These are phyloP conservation scores for Siderastrea radians DNA, from an alignment of 92 coral and sea anemone species.

Conservation along the genomic window DNA sequence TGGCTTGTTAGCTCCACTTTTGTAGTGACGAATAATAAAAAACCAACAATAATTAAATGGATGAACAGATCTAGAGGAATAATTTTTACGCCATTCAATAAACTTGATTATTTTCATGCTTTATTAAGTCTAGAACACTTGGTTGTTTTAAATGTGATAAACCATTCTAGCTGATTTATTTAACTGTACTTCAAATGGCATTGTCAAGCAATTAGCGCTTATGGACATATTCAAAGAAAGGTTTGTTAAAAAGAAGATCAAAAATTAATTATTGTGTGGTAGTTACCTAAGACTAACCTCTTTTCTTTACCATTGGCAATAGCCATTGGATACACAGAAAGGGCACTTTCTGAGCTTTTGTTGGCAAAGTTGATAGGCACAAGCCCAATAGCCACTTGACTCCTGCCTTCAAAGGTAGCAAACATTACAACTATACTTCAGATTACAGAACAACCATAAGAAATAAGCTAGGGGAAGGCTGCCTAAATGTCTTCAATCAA, in stretches of 20 bases:
- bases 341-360: conserved; percentile 50
- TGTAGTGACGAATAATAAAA: no score
- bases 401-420: not conserved
- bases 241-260: not conserved
- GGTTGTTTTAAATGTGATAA: no score
- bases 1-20: not conserved
- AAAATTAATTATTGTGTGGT: not conserved
- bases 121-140: not conserved
- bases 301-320: conserved; percentile 52
- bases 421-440: not conserved
- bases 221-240: no score
- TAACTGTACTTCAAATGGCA: not conserved
- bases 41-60: not conserved
- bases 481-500: not conserved
- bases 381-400: conserved; percentile 47
- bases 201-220: not conserved
- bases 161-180: no score
- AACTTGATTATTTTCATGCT: not conserved
- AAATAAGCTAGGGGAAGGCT: not conserved
- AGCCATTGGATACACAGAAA: conserved; percentile 52
- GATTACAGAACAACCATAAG: not conserved
- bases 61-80: no score
- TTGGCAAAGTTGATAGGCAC: conserved; percentile 19
- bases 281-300: conserved; percentile 18
- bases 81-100: not conserved